Evolutionary conservation across 2,797 vertebrate genomes (phyloP).

Genomic region (Acrossocheilus wenchowensis): DNA sequence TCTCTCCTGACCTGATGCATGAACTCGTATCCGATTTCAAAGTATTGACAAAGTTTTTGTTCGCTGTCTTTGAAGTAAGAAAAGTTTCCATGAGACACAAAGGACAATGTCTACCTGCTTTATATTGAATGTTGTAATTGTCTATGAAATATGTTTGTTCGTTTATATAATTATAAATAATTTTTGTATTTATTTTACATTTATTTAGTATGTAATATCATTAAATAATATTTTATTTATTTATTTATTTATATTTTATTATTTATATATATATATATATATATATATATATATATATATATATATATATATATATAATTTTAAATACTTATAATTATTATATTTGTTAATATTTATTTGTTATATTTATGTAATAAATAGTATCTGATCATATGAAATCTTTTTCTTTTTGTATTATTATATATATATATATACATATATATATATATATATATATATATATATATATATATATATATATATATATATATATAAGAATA

Average conservation of each 20-base stretch:
- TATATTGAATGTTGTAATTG: neutral
- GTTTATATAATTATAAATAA: neutral
- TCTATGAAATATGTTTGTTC: neutral
- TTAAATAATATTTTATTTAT: neutral
- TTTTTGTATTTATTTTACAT: neutral
- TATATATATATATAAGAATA: no score
- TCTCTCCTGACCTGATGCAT: neutral
- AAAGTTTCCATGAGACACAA: no score
- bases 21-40: neutral
- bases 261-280: neutral
- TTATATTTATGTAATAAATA: no score
- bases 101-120: neutral
- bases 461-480: no score
- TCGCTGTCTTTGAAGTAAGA: no score
- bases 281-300: neutral
- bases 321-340: neutral
- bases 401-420: no score
- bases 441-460: no score
- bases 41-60: neutral
- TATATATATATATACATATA: no score
- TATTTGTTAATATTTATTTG: neutral
- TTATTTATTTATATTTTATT: no score
- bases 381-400: no score
- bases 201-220: neutral
- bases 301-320: neutral